A percentile compares a stretch with the other conserved stretches of the same genome.
phyloP scores from a whole-genome alignment of 1,140 invertebrate genomes.

The Neodiprion pinetum region DNA sequence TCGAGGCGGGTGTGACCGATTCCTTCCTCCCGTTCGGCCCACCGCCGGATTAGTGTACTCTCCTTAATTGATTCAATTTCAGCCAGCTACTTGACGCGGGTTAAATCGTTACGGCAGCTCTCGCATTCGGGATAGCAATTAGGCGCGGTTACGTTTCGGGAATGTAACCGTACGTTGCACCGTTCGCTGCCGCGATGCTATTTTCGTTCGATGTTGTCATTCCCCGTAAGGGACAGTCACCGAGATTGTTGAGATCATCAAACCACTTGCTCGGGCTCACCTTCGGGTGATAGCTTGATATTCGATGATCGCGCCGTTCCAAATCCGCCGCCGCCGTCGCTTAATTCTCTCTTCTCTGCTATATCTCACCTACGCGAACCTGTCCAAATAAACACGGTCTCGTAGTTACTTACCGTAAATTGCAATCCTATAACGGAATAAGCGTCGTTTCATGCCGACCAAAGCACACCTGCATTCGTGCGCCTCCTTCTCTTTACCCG shows the following conservation, averaged over 20 bases:
- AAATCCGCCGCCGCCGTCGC: not conserved
- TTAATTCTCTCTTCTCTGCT: not conserved
- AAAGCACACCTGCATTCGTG: slow-evolving; percentile 1
- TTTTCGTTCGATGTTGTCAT: slow-evolving; percentile 39
- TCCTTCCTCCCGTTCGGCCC: not conserved
- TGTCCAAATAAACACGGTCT: not conserved
- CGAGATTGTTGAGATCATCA: slow-evolving; percentile 44
- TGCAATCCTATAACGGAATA: not conserved
- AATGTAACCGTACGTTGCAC: not conserved
- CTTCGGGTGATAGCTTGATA: not conserved
- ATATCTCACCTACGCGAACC: slow-evolving; percentile 1
- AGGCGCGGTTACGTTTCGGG: no score
- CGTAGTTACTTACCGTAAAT: not conserved
- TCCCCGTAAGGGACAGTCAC: slow-evolving; percentile 30
- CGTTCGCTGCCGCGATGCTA: not conserved
- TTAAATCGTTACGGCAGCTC: no score
- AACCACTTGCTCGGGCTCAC: slow-evolving; percentile 25
- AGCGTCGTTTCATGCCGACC: not conserved
- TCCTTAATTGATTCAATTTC: slow-evolving; percentile 2
- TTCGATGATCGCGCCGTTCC: slow-evolving; percentile 12
- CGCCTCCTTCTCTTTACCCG: not conserved
- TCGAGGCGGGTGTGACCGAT: slow-evolving; percentile 48
- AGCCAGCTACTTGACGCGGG: no score
- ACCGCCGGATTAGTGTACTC: not conserved
- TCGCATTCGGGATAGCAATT: no score